Evolutionary conservation across 1,140 invertebrate species (phyloP).

Genomic region (Bombus cullumanus): DNA sequence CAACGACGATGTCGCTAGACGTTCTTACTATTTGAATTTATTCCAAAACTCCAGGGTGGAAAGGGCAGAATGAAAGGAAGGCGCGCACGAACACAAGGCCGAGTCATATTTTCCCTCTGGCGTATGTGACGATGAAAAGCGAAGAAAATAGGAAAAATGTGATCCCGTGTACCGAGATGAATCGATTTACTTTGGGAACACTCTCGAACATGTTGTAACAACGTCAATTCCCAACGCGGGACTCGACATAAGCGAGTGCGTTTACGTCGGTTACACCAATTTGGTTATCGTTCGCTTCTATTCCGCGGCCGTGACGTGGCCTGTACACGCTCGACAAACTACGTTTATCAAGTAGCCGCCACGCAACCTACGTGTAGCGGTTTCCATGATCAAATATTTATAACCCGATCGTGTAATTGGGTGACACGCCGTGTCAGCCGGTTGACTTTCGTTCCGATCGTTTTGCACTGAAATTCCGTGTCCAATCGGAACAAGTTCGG

Average conservation of each 20-base stretch:
- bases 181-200: background rate
- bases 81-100: background rate
- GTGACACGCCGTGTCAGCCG: background rate
- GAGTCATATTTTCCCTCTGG: background rate
- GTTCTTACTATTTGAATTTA: slow-evolving; percentile 50
- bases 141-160: background rate
- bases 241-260: background rate
- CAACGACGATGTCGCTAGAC: background rate
- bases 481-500: background rate
- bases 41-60: slow-evolving; percentile 18
- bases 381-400: slow-evolving; percentile 41
- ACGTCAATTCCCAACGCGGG: background rate
- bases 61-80: background rate
- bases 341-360: slow-evolving; percentile 13
- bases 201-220: background rate
- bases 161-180: background rate
- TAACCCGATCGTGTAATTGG: slow-evolving; percentile 12
- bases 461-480: no score
- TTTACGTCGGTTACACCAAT: slow-evolving; percentile 23
- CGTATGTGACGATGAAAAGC: slow-evolving; percentile 10
- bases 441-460: background rate
- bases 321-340: background rate
- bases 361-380: background rate
- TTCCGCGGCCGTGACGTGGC: background rate
- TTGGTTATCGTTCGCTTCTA: slow-evolving; percentile 16